Base-by-base conservation (phyloP, 2,888 invertebrate species). In the Acholoe squamosa region DNA sequence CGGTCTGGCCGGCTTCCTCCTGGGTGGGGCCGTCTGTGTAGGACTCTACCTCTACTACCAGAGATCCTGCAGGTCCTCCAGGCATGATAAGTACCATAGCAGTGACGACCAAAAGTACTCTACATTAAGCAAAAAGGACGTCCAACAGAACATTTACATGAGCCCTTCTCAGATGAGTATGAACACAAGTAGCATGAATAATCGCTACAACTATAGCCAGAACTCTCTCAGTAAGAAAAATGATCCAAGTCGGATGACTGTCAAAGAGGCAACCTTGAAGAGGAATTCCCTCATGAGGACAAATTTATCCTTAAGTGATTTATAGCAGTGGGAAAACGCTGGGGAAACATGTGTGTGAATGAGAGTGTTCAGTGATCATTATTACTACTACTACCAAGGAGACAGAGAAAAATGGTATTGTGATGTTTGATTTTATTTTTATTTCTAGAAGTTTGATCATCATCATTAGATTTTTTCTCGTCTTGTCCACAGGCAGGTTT, bases 1-100 rank as follows among this genome's bases (percentile, higher is more conserved):
- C 7, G 94, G 93, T 14, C 86, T 93, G 31, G 90, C 93, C 31
- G 93, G 92, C 19, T 94, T 93, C 90, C 84, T 93, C 34, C 90
- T 94, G 0, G 94, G 94, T 0, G 93, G 93, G 14, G 91, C 91
- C 1, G 92, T 93, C 0, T 92, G 93, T 5, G 89, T 94, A 0
- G 93, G 93, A 0, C 67, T 94, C n/a, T 93, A 91, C 89, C 91
- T 93, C 76, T 94, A 94, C 89, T 89, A 93, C 33, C 91, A 91
- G 90, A 54, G 90, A 22, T 22, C 61, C 19, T 28, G 90, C 14
- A 31, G 84, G 56, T 89, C 89, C 16, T 54, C 90, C 14, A 91
- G 92, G 5, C 84, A 90, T 33, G 90, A 91, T 28, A 90, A 90
- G 54, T 89, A 56, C 54, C 43, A 54, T 19, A n/a, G n/a, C n/a